These are phyloP conservation scores for Panzeria rudis DNA, from an alignment of 2,888 invertebrate genomes.

Conservation along the genomic window DNA sequence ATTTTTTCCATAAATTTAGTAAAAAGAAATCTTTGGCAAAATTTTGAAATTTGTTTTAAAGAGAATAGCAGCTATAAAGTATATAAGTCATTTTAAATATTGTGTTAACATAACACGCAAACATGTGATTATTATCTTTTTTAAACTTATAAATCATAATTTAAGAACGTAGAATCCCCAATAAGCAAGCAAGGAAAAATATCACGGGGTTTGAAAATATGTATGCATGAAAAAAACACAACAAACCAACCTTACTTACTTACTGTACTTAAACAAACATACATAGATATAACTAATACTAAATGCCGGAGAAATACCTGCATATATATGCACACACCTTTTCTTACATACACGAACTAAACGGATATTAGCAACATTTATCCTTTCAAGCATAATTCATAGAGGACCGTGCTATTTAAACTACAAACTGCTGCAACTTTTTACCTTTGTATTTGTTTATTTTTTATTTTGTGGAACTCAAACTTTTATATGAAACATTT, in stretches of 20 bases:
- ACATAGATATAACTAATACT: background rate
- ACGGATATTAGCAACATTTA: constrained; percentile 47
- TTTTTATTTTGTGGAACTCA: background rate
- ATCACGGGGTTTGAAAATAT: background rate
- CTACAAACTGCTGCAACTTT: constrained; percentile 46
- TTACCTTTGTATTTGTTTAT: constrained; percentile 1
- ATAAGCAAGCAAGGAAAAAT: background rate
- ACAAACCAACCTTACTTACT: background rate
- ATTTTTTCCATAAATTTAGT: background rate
- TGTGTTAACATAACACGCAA: constrained; percentile 71
- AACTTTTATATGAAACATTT: constrained; percentile 40
- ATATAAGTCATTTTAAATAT: constrained; percentile 65
- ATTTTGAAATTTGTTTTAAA: background rate
- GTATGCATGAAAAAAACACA: background rate
- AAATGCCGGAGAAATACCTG: background rate
- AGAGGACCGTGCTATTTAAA: constrained; percentile 52
- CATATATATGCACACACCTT: background rate
- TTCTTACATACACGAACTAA: background rate
- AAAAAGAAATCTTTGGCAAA: background rate
- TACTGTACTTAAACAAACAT: background rate
- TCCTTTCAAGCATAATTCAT: constrained; percentile 62
- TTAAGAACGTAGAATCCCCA: background rate
- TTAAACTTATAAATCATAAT: constrained; percentile 56
- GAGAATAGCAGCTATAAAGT: constrained; percentile 21
- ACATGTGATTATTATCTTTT: constrained; percentile 69